Base-by-base conservation (phyloP, 2,113 vertebrate species). In the Serinus canaria region DNA sequence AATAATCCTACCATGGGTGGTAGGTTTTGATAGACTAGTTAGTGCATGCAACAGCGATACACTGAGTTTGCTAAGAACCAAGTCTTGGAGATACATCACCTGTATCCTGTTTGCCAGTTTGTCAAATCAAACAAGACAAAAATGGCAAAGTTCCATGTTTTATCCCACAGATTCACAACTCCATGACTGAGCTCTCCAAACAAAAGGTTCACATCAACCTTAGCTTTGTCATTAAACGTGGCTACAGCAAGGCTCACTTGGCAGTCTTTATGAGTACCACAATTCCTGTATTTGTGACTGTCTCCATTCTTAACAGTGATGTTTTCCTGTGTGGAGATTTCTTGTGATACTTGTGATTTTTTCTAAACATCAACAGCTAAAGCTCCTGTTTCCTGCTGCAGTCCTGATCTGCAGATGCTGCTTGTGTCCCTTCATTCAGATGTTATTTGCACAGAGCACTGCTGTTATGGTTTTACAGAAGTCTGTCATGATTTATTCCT, bases 211-310 rank as follows among this genome's bases (percentile, higher is more conserved):
- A 69, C 11, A n/a, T 90, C 60, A 75, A 33, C 67, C 66, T 84
- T 60, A 81, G 59, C 24, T 83, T 66, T 92, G 76, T 86, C 77
- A 13, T 93, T 95, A 95, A 81, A 87, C 1, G 30, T 94, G 87
- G 86, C 93, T 41, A 30, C 30, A 85, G 83, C 67, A 94, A 79
- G 76, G 63, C 30, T 81, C 50, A 43, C 69, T 66, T 92, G 72
- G 63, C 63, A 49, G 83, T 55, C 50, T 90, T 59, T 21, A 56
- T 68, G 94, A 97, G 95, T 80, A 75, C 66, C 91, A 79, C 72
- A 89, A 70, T 89, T 96, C 89, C 86, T 69, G 5, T 66, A 53
- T 91, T 67, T 76, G 37, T 70, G 68, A 69, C 55, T 74, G 56
- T 78, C 84, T 72, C 39, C 25, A 20, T 63, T 79, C 87, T 87